Evolutionary conservation across 1,140 invertebrate genomes (phyloP).

Genomic region (Ips nitidus): DNA sequence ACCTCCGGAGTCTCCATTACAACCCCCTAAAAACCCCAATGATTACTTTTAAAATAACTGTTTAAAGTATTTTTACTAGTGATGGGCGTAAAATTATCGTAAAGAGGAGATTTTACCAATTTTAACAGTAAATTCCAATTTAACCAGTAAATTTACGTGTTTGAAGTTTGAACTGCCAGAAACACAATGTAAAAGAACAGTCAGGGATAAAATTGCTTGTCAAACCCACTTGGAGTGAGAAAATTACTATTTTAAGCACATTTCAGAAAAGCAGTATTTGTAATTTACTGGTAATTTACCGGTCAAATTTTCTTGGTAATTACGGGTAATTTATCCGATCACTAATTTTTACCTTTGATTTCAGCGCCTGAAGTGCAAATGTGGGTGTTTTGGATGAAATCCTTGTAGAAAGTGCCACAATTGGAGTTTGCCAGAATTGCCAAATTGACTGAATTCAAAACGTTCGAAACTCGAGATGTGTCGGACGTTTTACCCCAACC

Average conservation of each 20-base stretch:
- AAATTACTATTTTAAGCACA: too few relatives aligned
- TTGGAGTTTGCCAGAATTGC: constrained; percentile 27
- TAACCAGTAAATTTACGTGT: background rate
- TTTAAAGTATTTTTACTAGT: too few relatives aligned
- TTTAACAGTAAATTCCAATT: background rate
- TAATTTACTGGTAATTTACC: too few relatives aligned
- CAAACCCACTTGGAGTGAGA: too few relatives aligned
- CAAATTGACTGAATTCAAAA: constrained; percentile 29
- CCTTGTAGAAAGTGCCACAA: constrained; percentile 22
- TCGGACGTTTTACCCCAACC: constrained; percentile 53
- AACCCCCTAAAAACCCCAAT: constrained; percentile 21
- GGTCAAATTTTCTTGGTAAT: too few relatives aligned
- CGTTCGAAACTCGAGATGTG: constrained; percentile 33
- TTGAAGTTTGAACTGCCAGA: too few relatives aligned
- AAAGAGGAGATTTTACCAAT: too few relatives aligned
- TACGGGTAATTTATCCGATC: background rate
- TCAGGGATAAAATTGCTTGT: too few relatives aligned
- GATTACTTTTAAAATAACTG: too few relatives aligned
- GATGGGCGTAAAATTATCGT: too few relatives aligned
- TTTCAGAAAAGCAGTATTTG: too few relatives aligned
- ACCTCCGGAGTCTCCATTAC: constrained; percentile 58
- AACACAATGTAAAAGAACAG: too few relatives aligned
- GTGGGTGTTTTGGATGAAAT: constrained; percentile 14
- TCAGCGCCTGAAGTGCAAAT: constrained; percentile 37
- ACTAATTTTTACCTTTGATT: constrained; percentile 18